These are phyloP conservation scores for Centroberyx gerrardi DNA, from an alignment of 2,797 vertebrate genomes.

Conservation along the genomic window DNA sequence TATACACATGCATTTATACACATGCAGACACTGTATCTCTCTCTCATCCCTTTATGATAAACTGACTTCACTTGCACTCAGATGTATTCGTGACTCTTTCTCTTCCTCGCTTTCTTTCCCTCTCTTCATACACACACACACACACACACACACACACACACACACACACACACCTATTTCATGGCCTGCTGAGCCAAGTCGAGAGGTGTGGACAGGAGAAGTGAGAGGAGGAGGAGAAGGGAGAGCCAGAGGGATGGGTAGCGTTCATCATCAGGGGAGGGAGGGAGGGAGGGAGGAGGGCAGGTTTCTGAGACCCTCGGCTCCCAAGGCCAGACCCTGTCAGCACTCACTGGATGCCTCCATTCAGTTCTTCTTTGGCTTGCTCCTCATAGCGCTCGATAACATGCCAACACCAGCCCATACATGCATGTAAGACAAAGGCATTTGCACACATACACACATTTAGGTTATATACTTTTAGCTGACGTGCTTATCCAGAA, in stretches of 20 bases:
- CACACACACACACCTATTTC: conserved; percentile 49
- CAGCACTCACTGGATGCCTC: conserved; percentile 40
- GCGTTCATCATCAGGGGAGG: conserved; percentile 56
- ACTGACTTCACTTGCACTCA: too few species aligned
- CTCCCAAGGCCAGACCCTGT: conserved; percentile 53
- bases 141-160: conserved; percentile 7
- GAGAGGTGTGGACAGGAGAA: conserved; percentile 65
- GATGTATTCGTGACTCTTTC: too few species aligned
- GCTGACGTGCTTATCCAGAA: conserved; percentile 19
- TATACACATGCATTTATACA: not conserved
- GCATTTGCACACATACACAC: not conserved
- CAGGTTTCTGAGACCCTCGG: conserved; percentile 16
- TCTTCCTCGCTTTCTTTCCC: not conserved
- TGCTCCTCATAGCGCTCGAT: not conserved
- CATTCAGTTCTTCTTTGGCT: conserved; percentile 13
- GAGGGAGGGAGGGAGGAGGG: conserved; percentile 19
- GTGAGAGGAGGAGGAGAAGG: conserved; percentile 33
- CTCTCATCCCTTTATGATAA: too few species aligned
- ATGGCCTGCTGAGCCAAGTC: conserved; percentile 45
- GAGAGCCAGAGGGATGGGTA: conserved; percentile 38
- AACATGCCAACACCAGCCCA: conserved; percentile 33
- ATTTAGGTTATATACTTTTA: too few species aligned
- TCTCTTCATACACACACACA: not conserved
- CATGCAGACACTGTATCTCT: not conserved
- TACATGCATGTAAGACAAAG: not conserved